These are phyloP conservation scores for Drosophila novamexicana DNA, from an alignment of 1,140 invertebrate species.

Conservation along the genomic window DNA sequence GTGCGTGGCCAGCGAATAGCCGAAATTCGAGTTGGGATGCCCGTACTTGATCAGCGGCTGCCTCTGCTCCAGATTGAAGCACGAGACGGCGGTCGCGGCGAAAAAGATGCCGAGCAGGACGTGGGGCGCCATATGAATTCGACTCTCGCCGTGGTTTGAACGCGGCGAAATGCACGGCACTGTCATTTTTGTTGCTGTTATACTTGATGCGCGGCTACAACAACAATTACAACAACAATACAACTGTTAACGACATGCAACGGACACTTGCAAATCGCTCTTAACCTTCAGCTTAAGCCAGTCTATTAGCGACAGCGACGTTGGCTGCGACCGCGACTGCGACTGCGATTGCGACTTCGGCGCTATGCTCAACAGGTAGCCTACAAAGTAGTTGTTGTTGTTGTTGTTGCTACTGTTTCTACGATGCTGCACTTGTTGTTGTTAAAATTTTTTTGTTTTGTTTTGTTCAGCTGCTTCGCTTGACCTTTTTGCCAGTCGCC, in stretches of 20 bases:
- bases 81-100: neutral
- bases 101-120: too few species aligned
- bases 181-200: neutral
- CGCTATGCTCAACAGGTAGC: constrained; percentile 45
- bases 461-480: constrained; percentile 9
- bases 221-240: neutral
- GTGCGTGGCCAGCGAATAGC: constrained; percentile 81
- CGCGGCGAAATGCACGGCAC: too few species aligned
- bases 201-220: neutral
- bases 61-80: constrained; percentile 78
- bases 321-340: neutral
- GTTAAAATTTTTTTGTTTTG: neutral
- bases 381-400: neutral
- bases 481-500: constrained; percentile 18
- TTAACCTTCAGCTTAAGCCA: neutral
- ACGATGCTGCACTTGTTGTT: constrained; percentile 26
- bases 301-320: neutral
- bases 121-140: too few species aligned
- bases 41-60: constrained; percentile 79
- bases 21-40: constrained; percentile 71
- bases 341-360: neutral
- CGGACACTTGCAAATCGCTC: neutral
- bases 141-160: too few species aligned
- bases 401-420: constrained; percentile 1
- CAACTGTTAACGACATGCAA: neutral